Evolutionary conservation across 2,888 invertebrate genomes (phyloP), one percentile per base, ranked within the genome.

Genomic region (Luperina testacea): DNA sequence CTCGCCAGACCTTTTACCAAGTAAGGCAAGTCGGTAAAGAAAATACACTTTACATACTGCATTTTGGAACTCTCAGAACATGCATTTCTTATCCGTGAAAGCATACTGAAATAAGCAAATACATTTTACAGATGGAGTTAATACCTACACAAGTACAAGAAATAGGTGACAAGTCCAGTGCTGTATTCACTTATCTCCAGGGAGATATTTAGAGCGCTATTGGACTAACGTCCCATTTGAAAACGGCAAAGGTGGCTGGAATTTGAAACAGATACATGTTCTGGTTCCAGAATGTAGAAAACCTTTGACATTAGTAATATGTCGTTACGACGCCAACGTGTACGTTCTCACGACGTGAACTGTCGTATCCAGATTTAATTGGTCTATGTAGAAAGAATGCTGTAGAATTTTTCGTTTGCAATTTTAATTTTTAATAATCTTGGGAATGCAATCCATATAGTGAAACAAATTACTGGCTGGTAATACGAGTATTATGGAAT

Each of bases 201-300:
- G 69, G 83, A 85, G 75, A 85, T 75, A 73, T 83, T 83, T 81
- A 82, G 65, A 74, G 67, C 71, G 45, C 79, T 59, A 78, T 72
- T 59, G 82, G 51, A 65, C 81, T 70, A 84, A 75, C 68, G 70
- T 85, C 42, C 75, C 53, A 81, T 81, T 84, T 76, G 81, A 85
- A 75, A 83, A 76, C 83, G 76, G 85, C 81, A 81, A 74, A 73
- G 72, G 74, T 85, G 63, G 70, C 81, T 76, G 71, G 83, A 83
- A 85, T 83, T 81, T 85, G 72, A 85, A 83, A 85, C 70, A 85
- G 81, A 81, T 71, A 83, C 83, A 83, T 84, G 81, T 45, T 73
- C 85, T 75, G 83, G 80, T 83, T 81, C 11, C 64, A 51, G 24
- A 77, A 82, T 82, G 59, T 77, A 67, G 82, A 82, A 27, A 77